phyloP scores from a whole-genome alignment of 2,888 invertebrate genomes.

The Megamerina dolium region DNA sequence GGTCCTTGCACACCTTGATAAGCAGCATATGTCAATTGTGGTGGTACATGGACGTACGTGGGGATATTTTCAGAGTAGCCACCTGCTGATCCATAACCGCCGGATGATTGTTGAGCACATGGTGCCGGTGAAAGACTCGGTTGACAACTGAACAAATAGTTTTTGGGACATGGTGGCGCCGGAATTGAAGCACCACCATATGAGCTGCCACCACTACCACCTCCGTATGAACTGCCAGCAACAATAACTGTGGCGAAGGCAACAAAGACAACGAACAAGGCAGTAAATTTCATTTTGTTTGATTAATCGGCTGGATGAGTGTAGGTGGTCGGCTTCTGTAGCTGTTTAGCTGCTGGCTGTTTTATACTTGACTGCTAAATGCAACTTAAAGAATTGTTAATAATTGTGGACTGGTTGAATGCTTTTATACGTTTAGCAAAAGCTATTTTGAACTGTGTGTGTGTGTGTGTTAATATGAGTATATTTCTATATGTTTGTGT shows the following conservation, averaged over 20 bases:
- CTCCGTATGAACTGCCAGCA: background rate
- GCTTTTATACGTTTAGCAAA: too few relatives aligned
- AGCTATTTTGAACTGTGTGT: too few relatives aligned
- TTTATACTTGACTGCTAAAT: too few relatives aligned
- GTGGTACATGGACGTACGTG: background rate
- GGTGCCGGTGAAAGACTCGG: conserved; percentile 18
- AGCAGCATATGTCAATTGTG: background rate
- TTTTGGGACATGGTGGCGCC: conserved; percentile 14
- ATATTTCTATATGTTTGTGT: too few relatives aligned
- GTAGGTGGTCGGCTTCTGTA: background rate
- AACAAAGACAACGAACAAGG: conserved; percentile 1
- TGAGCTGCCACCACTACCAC: background rate
- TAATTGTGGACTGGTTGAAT: too few relatives aligned
- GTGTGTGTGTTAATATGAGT: too few relatives aligned
- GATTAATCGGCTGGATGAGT: too few relatives aligned
- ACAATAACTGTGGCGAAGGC: background rate
- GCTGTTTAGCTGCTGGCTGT: background rate
- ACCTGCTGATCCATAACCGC: conserved; percentile 8
- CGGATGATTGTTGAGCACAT: conserved; percentile 8
- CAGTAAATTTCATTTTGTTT: too few relatives aligned
- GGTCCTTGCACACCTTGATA: background rate
- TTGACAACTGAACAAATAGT: conserved; percentile 18
- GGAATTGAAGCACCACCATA: conserved; percentile 6
- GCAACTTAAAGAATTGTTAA: too few relatives aligned
- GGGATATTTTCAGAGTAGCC: conserved; percentile 9